Base-by-base conservation (phyloP, 2,797 vertebrate genomes). In the Natrix natrix region DNA sequence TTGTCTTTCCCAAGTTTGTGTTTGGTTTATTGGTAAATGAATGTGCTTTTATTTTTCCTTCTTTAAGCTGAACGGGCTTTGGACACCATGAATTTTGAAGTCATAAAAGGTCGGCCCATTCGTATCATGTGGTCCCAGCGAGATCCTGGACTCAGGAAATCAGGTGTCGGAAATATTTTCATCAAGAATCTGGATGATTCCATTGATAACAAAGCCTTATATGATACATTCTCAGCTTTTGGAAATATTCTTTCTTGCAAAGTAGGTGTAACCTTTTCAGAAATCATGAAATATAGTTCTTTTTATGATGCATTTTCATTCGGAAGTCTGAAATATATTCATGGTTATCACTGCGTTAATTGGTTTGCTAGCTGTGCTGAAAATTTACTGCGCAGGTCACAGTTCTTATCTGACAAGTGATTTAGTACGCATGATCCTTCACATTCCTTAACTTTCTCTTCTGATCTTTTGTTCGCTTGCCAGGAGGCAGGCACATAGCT, bases 91-190 rank as follows among this genome's bases (percentile, higher is more conserved):
- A 99, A 99, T 96, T 99, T 99, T 0, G 99, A 99, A 63, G 98
- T 99, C 89, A 98, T 99, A 95, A 99, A 99, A 96, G 99, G 99
- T 91, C 98, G 98, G 2, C 99, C 99, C 48, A 99, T 99, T 93
- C 98, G 99, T 92, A 99, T 99, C 96, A 99, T 99, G 99, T 99
- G 99, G 99, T 99, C 99, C 66, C 99, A 99, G 96, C 97, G 99
- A 90, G 99, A 99, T 96, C 99, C 99, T 0, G 98, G 98, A 88
- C 99, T 99, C 93, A 98, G 99, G 95, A 99, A 98, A 96, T 99
- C 99, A 0, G 99, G 99, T 6, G 97, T 99, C 93, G 99, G 99
- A 87, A 99, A 99, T 43, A 97, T 99, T 95, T 99, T 99, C 93
- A 99, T 99, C 97, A 99, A 99, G 97, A 99, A 99, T 96, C 98